Percentiles rank a stretch among this genome's conserved stretches.
Conservation (phyloP, 2,888 invertebrate species). For the Dinocampus coccinellae region DNA sequence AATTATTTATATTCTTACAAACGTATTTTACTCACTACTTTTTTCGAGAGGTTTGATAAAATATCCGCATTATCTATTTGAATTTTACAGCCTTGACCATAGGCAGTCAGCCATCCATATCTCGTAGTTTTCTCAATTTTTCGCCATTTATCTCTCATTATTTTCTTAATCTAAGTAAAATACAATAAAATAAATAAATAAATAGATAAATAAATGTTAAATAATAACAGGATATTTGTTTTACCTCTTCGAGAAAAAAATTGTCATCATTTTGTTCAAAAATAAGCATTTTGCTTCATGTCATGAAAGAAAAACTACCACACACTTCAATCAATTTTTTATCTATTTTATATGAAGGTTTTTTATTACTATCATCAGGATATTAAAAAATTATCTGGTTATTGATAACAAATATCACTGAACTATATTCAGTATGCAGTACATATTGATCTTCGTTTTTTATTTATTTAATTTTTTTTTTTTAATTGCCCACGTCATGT, state of each 20-base stretch:
- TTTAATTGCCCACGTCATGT: background rate
- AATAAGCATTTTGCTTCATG: too few species aligned
- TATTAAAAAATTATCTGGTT: too few species aligned
- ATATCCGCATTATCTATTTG: slow-evolving; percentile 38
- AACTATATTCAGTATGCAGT: too few species aligned
- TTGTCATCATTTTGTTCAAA: too few species aligned
- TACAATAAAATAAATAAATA: background rate
- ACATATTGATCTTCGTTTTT: background rate
- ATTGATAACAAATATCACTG: too few species aligned
- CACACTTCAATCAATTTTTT: too few species aligned
- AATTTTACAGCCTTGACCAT: slow-evolving; percentile 35
- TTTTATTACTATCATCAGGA: too few species aligned
- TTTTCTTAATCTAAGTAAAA: slow-evolving; percentile 43
- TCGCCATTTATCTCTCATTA: slow-evolving; percentile 46
- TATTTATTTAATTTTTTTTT: background rate
- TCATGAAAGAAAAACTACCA: too few species aligned
- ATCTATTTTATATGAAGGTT: too few species aligned
- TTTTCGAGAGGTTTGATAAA: slow-evolving; percentile 40
- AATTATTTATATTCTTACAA: too few species aligned
- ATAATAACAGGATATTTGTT: background rate
- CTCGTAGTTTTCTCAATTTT: slow-evolving; percentile 44
- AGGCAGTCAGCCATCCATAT: slow-evolving; percentile 46
- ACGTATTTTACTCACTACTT: slow-evolving; percentile 42
- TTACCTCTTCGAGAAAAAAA: background rate
- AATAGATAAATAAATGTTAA: too few species aligned